Base-by-base conservation (phyloP, 2,797 vertebrate genomes). In the Muraenolepis orangiensis region DNA sequence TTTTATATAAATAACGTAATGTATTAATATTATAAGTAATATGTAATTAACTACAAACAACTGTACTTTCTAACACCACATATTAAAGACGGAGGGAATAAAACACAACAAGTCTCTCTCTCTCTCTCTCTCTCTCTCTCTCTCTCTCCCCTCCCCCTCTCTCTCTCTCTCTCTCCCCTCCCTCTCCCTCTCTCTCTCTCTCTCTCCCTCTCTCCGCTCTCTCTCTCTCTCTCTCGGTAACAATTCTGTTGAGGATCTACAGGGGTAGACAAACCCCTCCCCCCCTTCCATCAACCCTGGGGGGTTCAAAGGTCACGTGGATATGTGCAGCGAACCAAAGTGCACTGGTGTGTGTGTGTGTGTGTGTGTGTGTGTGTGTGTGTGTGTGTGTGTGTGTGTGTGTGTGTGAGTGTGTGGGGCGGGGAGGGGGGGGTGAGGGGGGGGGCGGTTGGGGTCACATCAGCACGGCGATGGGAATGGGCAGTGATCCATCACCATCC, bases 401-500 rank as follows among this genome's bases (percentile, higher is more conserved):
- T n/a, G n/a, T n/a, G n/a, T n/a, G n/a, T n/a, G n/a, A n/a, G n/a
- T n/a, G 16, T 18, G 42, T n/a, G 42, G 2, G 14, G 42, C 3
- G 42, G 42, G 14, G 42, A 16, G 36, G 36, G 5, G 36, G 36
- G 5, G 36, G 36, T 34, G 36, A 14, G 13, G 42, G 16, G 1
- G 42, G 42, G 2, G 42, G 16, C 4, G 42, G 14, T 18, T 14
- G 28, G 71, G 85, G 86, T 88, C 86, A 87, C 87, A 85, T 89
- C 86, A 74, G 74, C 77, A 66, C 71, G 75, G 78, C 13, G 76
- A 74, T 78, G 76, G 13, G 75, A 73, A 20, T 20, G 42, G 42
- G 70, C 66, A 81, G 78, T 74, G 72, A 84, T 89, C 86, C 73
- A 80, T 92, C 88, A 90, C 72, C 81, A 80, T 82, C 78, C 76